These are phyloP conservation scores for Caenorhabditis macrosperma DNA, from an alignment of 2,888 invertebrate genomes.

Conservation along the genomic window DNA sequence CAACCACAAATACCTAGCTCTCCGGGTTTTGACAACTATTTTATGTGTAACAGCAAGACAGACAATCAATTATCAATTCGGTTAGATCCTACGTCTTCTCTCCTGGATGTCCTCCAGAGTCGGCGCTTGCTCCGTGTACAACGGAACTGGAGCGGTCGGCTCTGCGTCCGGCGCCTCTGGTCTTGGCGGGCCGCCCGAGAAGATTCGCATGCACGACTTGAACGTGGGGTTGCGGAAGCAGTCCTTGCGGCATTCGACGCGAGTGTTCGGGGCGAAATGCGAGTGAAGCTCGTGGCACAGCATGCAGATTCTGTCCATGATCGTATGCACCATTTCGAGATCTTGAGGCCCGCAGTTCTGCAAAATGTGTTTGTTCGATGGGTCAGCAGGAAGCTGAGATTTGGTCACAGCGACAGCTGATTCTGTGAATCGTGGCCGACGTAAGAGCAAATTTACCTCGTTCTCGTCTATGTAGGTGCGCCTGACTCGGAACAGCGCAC, in stretches of 20 bases:
- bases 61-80: neutral
- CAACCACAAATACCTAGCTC: neutral
- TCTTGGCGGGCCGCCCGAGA: conserved; percentile 39
- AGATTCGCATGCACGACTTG: conserved; percentile 62
- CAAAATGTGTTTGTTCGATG: conserved; percentile 28
- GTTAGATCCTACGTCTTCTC: conserved; percentile 23
- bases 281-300: conserved; percentile 68
- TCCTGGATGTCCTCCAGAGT: conserved; percentile 38
- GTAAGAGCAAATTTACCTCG: conserved; percentile 13
- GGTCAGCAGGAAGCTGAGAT: conserved; percentile 2
- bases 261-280: conserved; percentile 60
- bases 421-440: neutral
- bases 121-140: conserved; percentile 38
- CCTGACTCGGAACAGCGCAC: conserved; percentile 6
- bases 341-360: conserved; percentile 57
- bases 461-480: conserved; percentile 41
- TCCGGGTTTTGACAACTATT: neutral
- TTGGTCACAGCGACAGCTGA: conserved; percentile 31
- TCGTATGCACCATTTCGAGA: conserved; percentile 61
- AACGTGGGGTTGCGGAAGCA: conserved; percentile 41
- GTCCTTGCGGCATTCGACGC: conserved; percentile 60
- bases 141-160: conserved; percentile 48
- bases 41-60: neutral
- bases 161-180: conserved; percentile 6
- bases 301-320: conserved; percentile 68